Conservation (phyloP, 2,888 invertebrate species). For the Himalopsyche tibetana region DNA sequence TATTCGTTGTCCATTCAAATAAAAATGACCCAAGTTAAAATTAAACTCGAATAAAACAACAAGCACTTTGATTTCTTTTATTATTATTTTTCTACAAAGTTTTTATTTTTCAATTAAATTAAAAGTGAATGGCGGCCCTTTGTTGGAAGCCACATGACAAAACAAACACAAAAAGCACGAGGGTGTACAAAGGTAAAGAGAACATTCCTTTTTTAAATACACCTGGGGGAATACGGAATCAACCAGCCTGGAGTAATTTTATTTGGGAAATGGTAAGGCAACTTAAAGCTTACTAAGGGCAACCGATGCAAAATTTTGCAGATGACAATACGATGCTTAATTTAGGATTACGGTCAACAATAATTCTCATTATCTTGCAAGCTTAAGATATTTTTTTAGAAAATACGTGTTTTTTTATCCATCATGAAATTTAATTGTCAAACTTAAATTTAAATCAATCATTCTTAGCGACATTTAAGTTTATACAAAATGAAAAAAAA, state of each 20-base stretch:
- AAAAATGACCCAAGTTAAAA: conserved; percentile 14
- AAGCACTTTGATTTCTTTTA: conserved; percentile 12
- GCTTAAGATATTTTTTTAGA: too few relatives aligned
- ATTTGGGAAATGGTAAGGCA: not conserved
- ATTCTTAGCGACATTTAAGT: too few relatives aligned
- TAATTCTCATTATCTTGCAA: too few relatives aligned
- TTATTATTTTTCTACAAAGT: not conserved
- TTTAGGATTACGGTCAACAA: too few relatives aligned
- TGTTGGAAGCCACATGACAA: not conserved
- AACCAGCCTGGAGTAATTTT: not conserved
- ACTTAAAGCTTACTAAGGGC: not conserved
- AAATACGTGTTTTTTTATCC: too few relatives aligned
- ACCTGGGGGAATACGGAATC: not conserved
- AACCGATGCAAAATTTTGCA: not conserved
- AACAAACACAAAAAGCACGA: not conserved
- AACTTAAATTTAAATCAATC: too few relatives aligned
- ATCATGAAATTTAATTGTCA: too few relatives aligned
- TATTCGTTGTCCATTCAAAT: not conserved
- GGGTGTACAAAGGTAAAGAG: not conserved
- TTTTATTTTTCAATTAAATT: conserved; percentile 3
- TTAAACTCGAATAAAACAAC: conserved; percentile 18
- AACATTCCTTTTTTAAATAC: not conserved
- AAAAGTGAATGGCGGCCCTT: conserved; percentile 2
- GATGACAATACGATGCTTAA: too few relatives aligned
- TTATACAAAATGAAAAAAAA: too few relatives aligned